These are phyloP conservation scores for Stenolophus ochropezus DNA, from an alignment of 2,888 invertebrate species.

Conservation along the genomic window DNA sequence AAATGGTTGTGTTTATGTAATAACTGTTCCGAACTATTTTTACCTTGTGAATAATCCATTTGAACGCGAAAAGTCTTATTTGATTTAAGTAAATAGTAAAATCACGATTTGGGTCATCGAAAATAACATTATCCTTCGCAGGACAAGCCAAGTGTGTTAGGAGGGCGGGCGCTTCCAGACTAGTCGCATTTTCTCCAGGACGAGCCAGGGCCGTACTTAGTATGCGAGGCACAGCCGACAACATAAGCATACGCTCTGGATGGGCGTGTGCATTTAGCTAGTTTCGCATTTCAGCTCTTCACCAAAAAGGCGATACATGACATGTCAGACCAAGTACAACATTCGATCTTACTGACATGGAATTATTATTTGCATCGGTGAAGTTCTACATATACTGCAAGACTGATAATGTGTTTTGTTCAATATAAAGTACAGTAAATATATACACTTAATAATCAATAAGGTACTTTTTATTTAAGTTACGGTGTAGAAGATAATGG, in stretches of 20 bases:
- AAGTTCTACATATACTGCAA: no score
- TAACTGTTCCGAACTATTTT: background rate
- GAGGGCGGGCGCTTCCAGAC: conserved; percentile 3
- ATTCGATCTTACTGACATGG: background rate
- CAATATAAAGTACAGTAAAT: no score
- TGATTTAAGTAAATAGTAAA: conserved; percentile 3
- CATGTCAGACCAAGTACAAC: no score
- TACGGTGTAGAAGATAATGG: no score
- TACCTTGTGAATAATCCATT: background rate
- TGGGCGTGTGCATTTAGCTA: background rate
- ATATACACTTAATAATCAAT: no score
- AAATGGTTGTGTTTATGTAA: no score
- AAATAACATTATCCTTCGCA: conserved; percentile 13
- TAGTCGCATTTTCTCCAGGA: background rate
- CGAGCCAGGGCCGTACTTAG: background rate
- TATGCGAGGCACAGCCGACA: conserved; percentile 30
- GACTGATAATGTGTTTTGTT: no score
- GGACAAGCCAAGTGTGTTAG: conserved; percentile 3
- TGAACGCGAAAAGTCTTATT: background rate
- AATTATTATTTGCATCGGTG: no score
- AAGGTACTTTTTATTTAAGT: no score
- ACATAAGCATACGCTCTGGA: conserved; percentile 25
- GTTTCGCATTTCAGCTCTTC: conserved; percentile 1
- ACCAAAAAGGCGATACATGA: background rate
- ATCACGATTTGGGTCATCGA: conserved; percentile 32